Percentiles rank a stretch among this genome's conserved stretches.
phyloP scores from a whole-genome alignment of 2,113 vertebrate genomes.

The Dipodomys merriami region DNA sequence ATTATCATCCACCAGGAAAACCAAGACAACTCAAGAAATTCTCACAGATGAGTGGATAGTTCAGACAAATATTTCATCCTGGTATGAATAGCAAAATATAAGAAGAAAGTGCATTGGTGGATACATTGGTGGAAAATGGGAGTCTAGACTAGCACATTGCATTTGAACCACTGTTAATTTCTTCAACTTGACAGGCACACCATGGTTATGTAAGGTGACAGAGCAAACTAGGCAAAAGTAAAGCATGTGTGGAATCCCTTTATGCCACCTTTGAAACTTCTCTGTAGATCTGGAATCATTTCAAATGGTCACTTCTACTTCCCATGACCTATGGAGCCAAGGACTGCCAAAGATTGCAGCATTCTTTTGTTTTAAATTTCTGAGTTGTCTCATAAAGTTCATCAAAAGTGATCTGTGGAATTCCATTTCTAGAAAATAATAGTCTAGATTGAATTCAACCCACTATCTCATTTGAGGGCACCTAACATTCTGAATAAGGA shows the following conservation, averaged over 20 bases:
- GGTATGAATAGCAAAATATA: background rate
- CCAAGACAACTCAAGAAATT: background rate
- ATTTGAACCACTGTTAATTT: conserved; percentile 8
- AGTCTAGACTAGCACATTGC: background rate
- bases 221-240: background rate
- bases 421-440: background rate
- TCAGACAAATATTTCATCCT: background rate
- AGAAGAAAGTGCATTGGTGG: background rate
- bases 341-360: background rate
- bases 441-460: background rate
- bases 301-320: background rate
- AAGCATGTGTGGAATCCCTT: background rate
- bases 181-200: background rate
- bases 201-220: background rate
- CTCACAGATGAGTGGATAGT: background rate
- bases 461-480: background rate
- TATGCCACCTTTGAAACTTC: background rate
- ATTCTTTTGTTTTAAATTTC: background rate
- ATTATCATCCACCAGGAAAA: conserved; percentile 8
- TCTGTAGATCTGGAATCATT: conserved; percentile 35
- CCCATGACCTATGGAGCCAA: background rate
- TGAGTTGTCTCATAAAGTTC: background rate
- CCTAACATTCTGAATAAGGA: background rate
- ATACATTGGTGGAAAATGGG: background rate
- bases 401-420: conserved; percentile 21